These are phyloP conservation scores for Sanderia malayensis DNA, from an alignment of 30 jellyfish, hydroid and myxozoan species.

Conservation along the genomic window DNA sequence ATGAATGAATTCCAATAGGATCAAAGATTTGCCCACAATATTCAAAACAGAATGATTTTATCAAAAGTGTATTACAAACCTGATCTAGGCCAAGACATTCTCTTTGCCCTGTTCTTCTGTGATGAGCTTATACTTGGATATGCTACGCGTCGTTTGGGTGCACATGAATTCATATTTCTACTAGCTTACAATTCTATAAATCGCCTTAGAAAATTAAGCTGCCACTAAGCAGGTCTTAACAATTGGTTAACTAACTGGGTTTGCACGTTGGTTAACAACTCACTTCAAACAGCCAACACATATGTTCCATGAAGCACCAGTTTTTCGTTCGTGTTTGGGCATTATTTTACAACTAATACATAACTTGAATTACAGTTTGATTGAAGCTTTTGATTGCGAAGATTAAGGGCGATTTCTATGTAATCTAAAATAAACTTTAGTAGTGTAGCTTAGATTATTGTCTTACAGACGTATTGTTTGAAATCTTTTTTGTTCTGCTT, in stretches of 20 bases:
- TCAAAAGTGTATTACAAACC: no score
- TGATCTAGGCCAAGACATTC: conserved; percentile 36
- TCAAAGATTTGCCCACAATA: no score
- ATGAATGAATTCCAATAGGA: no score
- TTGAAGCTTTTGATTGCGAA: not conserved
- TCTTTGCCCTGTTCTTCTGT: conserved; percentile 16
- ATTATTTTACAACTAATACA: conserved; percentile 25
- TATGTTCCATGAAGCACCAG: conserved; percentile 43
- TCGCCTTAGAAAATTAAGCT: conserved; percentile 42
- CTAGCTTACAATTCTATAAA: conserved; percentile 35
- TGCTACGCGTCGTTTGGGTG: conserved; percentile 22
- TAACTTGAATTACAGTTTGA: not conserved
- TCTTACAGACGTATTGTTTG: not conserved
- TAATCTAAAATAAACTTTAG: not conserved
- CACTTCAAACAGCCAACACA: conserved; percentile 44
- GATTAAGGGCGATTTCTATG: not conserved
- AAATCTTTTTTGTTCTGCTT: not conserved
- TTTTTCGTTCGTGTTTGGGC: not conserved
- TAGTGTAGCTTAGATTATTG: not conserved
- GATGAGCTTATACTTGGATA: conserved; percentile 48
- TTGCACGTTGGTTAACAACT: conserved; percentile 20
- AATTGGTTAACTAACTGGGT: conserved; percentile 48
- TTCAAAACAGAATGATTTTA: no score
- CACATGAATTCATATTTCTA: conserved; percentile 21
- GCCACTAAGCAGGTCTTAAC: conserved; percentile 50